A percentile compares a stretch with the other conserved stretches of the same genome.
These are phyloP conservation scores for Adineta ricciae DNA, from an alignment of 2,888 invertebrate genomes.

Conservation along the genomic window DNA sequence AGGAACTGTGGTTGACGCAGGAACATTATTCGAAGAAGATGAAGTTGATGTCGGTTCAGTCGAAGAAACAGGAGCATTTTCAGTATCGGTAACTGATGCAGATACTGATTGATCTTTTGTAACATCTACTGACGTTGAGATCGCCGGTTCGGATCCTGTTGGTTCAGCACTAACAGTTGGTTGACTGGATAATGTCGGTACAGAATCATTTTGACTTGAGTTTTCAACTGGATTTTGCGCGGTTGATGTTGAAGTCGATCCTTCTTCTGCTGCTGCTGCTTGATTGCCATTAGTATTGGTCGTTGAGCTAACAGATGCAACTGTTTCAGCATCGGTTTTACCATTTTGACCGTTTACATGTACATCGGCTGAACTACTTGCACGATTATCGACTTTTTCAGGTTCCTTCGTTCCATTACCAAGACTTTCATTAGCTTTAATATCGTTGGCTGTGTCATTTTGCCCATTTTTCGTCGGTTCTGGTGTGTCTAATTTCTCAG, in stretches of 20 bases:
- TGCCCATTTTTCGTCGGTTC: background rate
- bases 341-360: background rate
- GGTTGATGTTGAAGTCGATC: background rate
- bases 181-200: background rate
- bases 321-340: background rate
- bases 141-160: background rate
- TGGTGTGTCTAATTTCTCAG: background rate
- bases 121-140: background rate
- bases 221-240: background rate
- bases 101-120: background rate
- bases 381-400: background rate
- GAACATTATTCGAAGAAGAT: background rate
- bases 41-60: background rate
- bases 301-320: background rate
- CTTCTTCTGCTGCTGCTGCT: background rate
- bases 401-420: background rate
- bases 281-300: background rate
- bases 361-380: background rate
- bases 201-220: background rate
- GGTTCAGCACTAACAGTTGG: background rate
- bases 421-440: background rate
- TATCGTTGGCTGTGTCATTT: background rate
- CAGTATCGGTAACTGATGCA: background rate
- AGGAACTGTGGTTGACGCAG: background rate
- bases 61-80: background rate